Conservation (phyloP, 2,888 invertebrate species). For the Mesopsocus fuscifrons region DNA sequence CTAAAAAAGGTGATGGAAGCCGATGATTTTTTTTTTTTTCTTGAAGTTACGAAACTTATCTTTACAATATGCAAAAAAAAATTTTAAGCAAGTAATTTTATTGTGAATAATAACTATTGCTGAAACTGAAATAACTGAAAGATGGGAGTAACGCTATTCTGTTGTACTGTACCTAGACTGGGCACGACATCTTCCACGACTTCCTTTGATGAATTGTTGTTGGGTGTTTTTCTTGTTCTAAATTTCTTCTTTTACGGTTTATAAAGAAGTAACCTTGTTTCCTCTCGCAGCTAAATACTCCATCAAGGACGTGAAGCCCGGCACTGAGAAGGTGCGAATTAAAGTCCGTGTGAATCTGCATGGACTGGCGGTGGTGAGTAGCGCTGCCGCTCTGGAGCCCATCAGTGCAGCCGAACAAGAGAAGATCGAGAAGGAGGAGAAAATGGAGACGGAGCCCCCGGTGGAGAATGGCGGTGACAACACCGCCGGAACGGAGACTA, state of each 20-base stretch:
- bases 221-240: too few relatives aligned
- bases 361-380: slow-evolving; percentile 75
- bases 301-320: slow-evolving; percentile 68
- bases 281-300: slow-evolving; percentile 58
- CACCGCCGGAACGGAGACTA: neutral
- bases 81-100: too few relatives aligned
- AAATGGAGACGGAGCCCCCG: neutral
- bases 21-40: neutral
- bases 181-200: too few relatives aligned
- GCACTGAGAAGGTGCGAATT: slow-evolving; percentile 80
- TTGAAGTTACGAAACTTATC: too few relatives aligned
- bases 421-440: slow-evolving; percentile 28
- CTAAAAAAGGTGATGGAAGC: neutral
- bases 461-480: neutral
- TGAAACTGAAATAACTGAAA: too few relatives aligned
- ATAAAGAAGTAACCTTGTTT: too few relatives aligned
- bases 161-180: too few relatives aligned
- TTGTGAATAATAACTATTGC: too few relatives aligned
- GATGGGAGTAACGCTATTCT: too few relatives aligned
- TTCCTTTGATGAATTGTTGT: too few relatives aligned
- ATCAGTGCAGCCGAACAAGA: slow-evolving; percentile 30
- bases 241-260: too few relatives aligned
- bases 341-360: slow-evolving; percentile 88
- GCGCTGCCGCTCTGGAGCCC: slow-evolving; percentile 42
- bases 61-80: too few relatives aligned